phyloP scores from a whole-genome alignment of 23 tunicate genomes.

The Trididemnum nubilum region DNA sequence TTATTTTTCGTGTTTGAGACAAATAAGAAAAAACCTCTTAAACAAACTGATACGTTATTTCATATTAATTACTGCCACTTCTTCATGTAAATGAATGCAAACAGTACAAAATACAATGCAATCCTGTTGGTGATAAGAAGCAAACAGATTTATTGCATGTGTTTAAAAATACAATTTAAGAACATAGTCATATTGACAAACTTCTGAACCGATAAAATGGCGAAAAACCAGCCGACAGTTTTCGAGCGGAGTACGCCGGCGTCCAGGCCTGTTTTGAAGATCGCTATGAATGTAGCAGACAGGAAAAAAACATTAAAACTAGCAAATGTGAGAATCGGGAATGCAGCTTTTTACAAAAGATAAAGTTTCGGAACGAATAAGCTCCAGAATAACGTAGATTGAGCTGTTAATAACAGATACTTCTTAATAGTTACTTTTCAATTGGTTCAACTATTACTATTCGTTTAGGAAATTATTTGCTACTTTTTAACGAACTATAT shows the following conservation, averaged over 20 bases:
- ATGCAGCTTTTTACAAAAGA: too few species aligned
- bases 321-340: too few species aligned
- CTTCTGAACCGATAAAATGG: too few species aligned
- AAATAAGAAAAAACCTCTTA: constrained; percentile 6
- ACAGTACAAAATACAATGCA: constrained; percentile 15
- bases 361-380: too few species aligned
- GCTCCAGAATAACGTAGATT: too few species aligned
- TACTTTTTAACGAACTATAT: background rate
- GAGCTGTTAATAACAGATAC: background rate
- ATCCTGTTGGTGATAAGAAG: constrained; percentile 4
- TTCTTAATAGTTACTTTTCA: background rate
- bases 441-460: background rate
- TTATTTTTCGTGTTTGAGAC: constrained; percentile 20
- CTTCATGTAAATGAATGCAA: constrained; percentile 2
- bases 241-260: too few species aligned
- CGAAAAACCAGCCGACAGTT: too few species aligned
- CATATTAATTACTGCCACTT: too few species aligned
- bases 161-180: background rate
- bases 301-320: too few species aligned
- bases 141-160: background rate
- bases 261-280: too few species aligned
- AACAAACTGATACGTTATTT: constrained; percentile 10
- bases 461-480: background rate
- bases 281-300: too few species aligned
- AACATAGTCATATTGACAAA: background rate